Conservation (phyloP, 2,113 vertebrate species). For the Uria aalge region DNA sequence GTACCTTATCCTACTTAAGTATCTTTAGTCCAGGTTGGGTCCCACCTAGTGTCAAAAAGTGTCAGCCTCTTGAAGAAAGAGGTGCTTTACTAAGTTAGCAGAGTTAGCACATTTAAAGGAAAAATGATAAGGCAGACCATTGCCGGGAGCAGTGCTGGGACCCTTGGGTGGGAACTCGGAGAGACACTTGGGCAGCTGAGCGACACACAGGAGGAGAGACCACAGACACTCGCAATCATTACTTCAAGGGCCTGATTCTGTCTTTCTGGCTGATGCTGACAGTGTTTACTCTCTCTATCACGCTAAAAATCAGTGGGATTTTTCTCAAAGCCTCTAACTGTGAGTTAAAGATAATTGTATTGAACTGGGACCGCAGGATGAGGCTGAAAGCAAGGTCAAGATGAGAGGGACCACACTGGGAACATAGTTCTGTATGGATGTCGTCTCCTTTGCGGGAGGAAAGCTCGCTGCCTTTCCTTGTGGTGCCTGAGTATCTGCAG, state of each 20-base stretch:
- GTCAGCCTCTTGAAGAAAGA: not conserved
- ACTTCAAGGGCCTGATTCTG: not conserved
- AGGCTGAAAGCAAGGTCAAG: not conserved
- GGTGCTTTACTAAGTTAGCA: not conserved
- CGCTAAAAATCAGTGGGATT: not conserved
- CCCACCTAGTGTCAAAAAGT: not conserved
- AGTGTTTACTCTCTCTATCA: not conserved
- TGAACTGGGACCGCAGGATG: not conserved
- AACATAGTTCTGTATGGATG: not conserved
- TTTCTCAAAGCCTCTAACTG: not conserved
- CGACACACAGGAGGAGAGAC: not conserved
- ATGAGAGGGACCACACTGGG: not conserved
- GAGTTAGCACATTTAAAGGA: not conserved
- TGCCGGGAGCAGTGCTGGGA: not conserved
- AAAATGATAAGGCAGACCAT: not conserved
- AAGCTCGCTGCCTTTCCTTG: not conserved
- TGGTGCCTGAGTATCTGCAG: not conserved
- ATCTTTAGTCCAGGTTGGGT: not conserved
- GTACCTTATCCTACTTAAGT: not conserved
- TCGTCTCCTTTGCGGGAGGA: not conserved
- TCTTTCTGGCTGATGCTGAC: not conserved
- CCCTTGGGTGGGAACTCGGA: not conserved
- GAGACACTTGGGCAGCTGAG: not conserved
- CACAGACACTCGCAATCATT: accelerated
- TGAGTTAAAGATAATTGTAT: not conserved